Percentiles rank a stretch among this genome's conserved stretches.
phyloP scores from a whole-genome alignment of 2,888 invertebrate species.

The Campoplex capitator region DNA sequence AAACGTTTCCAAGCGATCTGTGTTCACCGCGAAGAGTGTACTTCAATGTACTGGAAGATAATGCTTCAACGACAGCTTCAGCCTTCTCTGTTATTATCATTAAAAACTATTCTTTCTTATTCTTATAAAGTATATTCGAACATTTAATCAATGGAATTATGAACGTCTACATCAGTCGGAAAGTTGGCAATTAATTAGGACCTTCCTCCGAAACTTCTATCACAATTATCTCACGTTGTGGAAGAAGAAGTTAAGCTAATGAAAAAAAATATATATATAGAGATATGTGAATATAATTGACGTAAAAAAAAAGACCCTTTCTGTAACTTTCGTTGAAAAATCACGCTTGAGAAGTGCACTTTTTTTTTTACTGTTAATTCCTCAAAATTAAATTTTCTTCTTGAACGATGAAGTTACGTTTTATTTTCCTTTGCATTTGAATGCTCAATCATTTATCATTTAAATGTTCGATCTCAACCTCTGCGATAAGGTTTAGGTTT shows the following conservation, averaged over 20 bases:
- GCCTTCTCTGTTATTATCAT: slow-evolving; percentile 30
- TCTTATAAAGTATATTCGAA: slow-evolving; percentile 38
- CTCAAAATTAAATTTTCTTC: slow-evolving; percentile 53
- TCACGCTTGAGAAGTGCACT: slow-evolving; percentile 34
- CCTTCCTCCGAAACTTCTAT: slow-evolving; percentile 65
- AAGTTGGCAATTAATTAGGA: slow-evolving; percentile 50
- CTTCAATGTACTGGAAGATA: neutral
- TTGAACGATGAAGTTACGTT: slow-evolving; percentile 36
- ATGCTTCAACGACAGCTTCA: neutral
- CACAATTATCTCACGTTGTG: slow-evolving; percentile 67
- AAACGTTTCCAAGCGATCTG: slow-evolving; percentile 14
- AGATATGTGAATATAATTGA: slow-evolving; percentile 49
- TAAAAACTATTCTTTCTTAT: slow-evolving; percentile 51
- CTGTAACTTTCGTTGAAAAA: slow-evolving; percentile 49
- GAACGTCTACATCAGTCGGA: slow-evolving; percentile 62
- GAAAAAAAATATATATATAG: slow-evolving; percentile 27
- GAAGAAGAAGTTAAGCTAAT: slow-evolving; percentile 58
- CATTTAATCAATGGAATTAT: slow-evolving; percentile 53
- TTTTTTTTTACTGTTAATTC: slow-evolving; percentile 38
- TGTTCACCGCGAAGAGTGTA: neutral
- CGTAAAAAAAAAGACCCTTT: slow-evolving; percentile 34
- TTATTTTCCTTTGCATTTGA: slow-evolving; percentile 23
- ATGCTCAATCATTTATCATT: neutral
- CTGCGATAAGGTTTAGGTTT: slow-evolving; percentile 79
- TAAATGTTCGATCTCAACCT: slow-evolving; percentile 71